Base-by-base conservation (phyloP, 2,797 vertebrate species). In the Anguilla megastoma region DNA sequence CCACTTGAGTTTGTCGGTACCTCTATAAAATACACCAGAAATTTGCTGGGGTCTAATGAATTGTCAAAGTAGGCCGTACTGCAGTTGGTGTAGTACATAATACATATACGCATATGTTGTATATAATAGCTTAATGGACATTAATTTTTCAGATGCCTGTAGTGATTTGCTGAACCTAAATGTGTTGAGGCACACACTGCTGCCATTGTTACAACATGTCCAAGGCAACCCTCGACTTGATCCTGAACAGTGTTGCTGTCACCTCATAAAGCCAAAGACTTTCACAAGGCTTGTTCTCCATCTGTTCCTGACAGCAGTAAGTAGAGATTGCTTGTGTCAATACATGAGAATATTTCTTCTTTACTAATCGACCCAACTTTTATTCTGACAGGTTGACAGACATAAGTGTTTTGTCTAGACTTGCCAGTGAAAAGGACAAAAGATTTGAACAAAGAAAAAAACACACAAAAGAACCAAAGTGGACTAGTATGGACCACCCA, bases 401-500 rank as follows among this genome's bases (percentile, higher is more conserved):
- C 60, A 71, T 71, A 12, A 18, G 45, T 71, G 30, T 30, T 79
- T 83, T 69, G 88, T 71, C 18, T 48, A 74, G 63, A 71, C 85
- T 54, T 74, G 85, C 41, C 41, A 27, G 10, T 86, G 24, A 86
- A 84, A 84, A 50, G 80, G 45, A 87, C 60, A 86, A 83, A 86
- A 84, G 80, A 9, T 30, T 84, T 58, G 18, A 56, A 87, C 83
- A 84, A 58, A 84, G 80, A 52, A 41, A 48, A 54, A 60, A 45
- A 21, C 14, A 27, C 80, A 52, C 86, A 85, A 87, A 48, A 54
- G 82, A 56, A 76, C 50, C 45, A n/a, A 33, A 85, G 33, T 85
- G 24, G n/a, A 63, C 3, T 14, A 83, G 52, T 82, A 76, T 88
- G 74, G 89, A 84, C 90, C 88, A 88, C 87, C 89, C 89, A 12